These are phyloP conservation scores for Neotoma lepida DNA, from an alignment of 2,113 vertebrate genomes.

Conservation along the genomic window DNA sequence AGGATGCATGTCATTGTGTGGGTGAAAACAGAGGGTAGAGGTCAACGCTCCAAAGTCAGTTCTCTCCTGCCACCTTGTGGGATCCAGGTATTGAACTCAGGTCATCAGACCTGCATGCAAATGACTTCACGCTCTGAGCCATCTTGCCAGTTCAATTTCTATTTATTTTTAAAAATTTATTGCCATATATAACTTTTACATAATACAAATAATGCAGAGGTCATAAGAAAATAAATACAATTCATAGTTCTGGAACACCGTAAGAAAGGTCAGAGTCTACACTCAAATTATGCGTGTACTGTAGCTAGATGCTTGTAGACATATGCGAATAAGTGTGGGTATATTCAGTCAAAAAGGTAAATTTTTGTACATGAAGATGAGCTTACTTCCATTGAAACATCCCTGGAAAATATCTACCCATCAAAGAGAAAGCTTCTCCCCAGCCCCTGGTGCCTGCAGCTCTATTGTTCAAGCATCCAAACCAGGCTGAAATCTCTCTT, in stretches of 20 bases:
- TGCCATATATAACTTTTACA: not conserved
- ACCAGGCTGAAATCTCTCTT: not conserved
- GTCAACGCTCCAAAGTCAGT: not conserved
- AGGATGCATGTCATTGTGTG: not conserved
- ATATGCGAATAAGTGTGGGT: not conserved
- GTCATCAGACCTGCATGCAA: not conserved
- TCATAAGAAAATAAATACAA: not conserved
- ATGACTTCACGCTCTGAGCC: not conserved
- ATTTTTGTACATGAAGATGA: not conserved
- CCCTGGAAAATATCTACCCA: not conserved
- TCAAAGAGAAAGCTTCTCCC: not conserved
- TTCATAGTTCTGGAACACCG: not conserved
- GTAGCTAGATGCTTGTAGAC: not conserved
- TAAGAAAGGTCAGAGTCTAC: not conserved
- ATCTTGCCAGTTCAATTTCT: not conserved
- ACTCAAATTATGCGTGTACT: not conserved
- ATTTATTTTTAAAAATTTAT: not conserved
- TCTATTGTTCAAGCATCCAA: not conserved
- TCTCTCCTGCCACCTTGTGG: not conserved
- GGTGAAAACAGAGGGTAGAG: not conserved
- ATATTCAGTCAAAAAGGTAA: not conserved
- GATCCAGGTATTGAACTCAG: not conserved
- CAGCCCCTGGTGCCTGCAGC: not conserved
- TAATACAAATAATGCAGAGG: not conserved
- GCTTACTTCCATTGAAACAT: not conserved